Percentiles rank a stretch among this genome's conserved stretches.
phyloP scores from a whole-genome alignment of 2,888 invertebrate species.

The Acronicta psi region DNA sequence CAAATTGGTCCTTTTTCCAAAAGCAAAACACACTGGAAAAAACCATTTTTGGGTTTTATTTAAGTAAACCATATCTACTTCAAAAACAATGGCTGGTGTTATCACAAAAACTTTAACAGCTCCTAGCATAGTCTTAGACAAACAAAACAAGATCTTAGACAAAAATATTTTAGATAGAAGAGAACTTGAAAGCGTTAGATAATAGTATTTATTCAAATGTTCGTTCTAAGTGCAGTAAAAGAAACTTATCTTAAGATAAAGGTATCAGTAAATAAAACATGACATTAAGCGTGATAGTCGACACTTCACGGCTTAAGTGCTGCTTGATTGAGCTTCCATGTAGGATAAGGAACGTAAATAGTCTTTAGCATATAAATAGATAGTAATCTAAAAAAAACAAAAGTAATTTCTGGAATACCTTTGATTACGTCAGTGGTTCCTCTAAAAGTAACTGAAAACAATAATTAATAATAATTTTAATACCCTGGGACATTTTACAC shows the following conservation, averaged over 20 bases:
- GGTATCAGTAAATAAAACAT: constrained; percentile 55
- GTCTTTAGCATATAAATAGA: constrained; percentile 23
- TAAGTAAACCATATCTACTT: constrained; percentile 9
- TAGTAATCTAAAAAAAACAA: constrained; percentile 1
- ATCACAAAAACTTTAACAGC: constrained; percentile 40
- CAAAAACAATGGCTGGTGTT: constrained; percentile 24
- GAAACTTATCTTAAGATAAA: constrained; percentile 56
- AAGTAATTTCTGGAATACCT: constrained; percentile 2
- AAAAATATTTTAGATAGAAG: constrained; percentile 23
- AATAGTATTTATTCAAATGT: constrained; percentile 47
- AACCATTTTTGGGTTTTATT: constrained; percentile 1
- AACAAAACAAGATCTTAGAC: constrained; percentile 22
- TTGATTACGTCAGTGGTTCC: background rate
- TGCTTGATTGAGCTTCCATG: constrained; percentile 55
- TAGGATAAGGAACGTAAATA: constrained; percentile 44
- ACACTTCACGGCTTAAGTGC: constrained; percentile 50
- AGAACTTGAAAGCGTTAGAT: constrained; percentile 44
- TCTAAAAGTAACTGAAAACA: background rate
- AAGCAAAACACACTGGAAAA: background rate
- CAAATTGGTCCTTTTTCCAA: too few relatives aligned
- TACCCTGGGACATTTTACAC: too few relatives aligned
- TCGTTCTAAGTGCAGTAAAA: constrained; percentile 49
- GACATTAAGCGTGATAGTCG: constrained; percentile 42
- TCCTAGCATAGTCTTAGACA: constrained; percentile 28
- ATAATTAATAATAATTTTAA: too few relatives aligned